These are phyloP conservation scores for Xiphophorus couchianus DNA, from an alignment of 2,113 vertebrate genomes.

Conservation along the genomic window DNA sequence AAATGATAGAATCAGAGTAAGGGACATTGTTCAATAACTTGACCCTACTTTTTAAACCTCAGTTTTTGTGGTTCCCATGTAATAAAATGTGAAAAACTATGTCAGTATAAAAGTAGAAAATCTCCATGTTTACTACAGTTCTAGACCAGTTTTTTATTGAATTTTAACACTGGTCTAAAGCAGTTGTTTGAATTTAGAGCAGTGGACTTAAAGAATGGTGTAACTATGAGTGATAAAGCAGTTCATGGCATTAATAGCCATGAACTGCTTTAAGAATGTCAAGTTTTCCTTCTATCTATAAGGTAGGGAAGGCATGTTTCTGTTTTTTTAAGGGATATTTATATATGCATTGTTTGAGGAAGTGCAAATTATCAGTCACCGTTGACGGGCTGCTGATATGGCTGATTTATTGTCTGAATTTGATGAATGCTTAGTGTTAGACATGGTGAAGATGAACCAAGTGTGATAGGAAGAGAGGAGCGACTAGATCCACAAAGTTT, in stretches of 20 bases:
- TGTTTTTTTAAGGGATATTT: slow-evolving; percentile 1
- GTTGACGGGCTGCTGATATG: slow-evolving; percentile 58
- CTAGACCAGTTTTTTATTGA: too few relatives aligned
- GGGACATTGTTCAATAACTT: background rate
- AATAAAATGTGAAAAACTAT: background rate
- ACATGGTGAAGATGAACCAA: slow-evolving; percentile 65
- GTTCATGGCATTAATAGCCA: background rate
- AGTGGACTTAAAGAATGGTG: background rate
- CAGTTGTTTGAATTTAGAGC: background rate
- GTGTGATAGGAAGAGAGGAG: slow-evolving; percentile 49
- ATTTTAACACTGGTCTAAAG: background rate
- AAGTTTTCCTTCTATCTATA: slow-evolving; percentile 13
- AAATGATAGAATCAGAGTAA: background rate
- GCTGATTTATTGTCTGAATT: slow-evolving; percentile 65
- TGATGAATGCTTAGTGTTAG: slow-evolving; percentile 68
- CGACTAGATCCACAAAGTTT: slow-evolving; percentile 42
- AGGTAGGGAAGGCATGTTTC: slow-evolving; percentile 4
- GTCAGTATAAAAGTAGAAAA: too few relatives aligned
- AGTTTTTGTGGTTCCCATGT: background rate
- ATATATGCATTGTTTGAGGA: slow-evolving; percentile 8
- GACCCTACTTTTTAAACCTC: background rate
- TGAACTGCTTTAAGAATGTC: background rate
- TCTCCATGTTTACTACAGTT: too few relatives aligned
- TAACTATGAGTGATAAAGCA: background rate
- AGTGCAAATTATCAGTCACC: slow-evolving; percentile 55